A percentile compares a stretch with the other conserved stretches of the same genome.
Conservation (phyloP, 2,888 invertebrate genomes). For the Lissonota sp. region DNA sequence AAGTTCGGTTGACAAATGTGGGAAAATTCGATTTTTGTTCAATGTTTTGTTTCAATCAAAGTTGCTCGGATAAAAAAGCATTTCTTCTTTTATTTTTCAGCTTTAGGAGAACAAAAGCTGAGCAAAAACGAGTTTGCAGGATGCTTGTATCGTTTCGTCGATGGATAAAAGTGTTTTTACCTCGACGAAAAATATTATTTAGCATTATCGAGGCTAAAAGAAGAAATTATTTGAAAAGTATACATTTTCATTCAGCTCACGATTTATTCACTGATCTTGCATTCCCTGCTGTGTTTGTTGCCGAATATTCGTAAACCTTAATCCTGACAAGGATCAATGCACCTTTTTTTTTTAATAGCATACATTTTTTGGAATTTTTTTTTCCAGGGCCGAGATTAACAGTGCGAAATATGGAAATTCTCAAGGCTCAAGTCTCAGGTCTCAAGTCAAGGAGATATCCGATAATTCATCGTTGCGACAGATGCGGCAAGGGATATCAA, state of each 20-base stretch:
- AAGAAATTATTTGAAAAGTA: no score
- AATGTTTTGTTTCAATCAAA: no score
- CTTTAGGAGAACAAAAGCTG: neutral
- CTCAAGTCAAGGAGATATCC: constrained; percentile 60
- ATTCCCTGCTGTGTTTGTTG: neutral
- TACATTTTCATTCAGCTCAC: no score
- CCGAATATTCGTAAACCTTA: neutral
- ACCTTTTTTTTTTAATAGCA: constrained; percentile 5
- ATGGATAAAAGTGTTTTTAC: no score
- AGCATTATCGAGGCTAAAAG: no score
- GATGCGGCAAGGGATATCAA: constrained; percentile 70
- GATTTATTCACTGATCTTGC: neutral
- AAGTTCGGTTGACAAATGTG: no score
- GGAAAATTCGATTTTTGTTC: no score
- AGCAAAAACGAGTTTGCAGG: neutral
- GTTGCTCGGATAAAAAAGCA: no score
- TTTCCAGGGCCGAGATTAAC: constrained; percentile 66
- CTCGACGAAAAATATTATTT: no score
- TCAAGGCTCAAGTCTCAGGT: constrained; percentile 63
- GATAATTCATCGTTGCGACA: constrained; percentile 68
- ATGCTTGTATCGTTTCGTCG: no score
- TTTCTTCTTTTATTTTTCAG: neutral
- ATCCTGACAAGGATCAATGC: neutral
- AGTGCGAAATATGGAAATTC: constrained; percentile 68
- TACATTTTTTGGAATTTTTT: constrained; percentile 32